Evolutionary conservation across 2,888 invertebrate genomes (phyloP), one percentile per base, ranked within the genome.

Genomic region (Nomada flava): DNA sequence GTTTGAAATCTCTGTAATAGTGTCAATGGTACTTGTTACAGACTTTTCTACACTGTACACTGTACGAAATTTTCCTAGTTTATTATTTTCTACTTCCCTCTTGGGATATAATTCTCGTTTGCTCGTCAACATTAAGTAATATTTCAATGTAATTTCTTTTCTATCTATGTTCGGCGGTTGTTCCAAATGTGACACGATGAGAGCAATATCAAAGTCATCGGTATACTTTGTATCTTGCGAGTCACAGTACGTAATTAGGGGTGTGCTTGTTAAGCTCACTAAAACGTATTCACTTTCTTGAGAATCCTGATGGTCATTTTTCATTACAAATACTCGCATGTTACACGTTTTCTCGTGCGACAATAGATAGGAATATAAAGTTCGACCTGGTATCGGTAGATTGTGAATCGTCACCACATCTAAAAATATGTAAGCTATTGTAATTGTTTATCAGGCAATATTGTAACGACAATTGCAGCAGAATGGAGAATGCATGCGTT

Each of bases 351-450:
- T 95, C 79, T 96, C 96, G 90, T 97, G 96, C 36, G 95, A 95
- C 67, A 97, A 93, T 83, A 97, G 95, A 91, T 97, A 97, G 76
- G 96, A 95, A 93, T 95, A 97, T 11, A 97, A 94, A 76, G 96
- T 96, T 55, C 95, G 94, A 18, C 96, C 95, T 47, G 96, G 95
- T 44, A 96, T 96, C 52, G 95, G 94, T 63, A 96, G 94, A 90
- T 96, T 95, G 60, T 94, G 94, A 71, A 96, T 94, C 0, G 94
- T 94, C 10, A 96, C 92, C 1, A 94, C 94, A 89, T 96, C 96
- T 96, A 90, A 15, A 36, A 81, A 87, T 23, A 55, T 57, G 15
- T 74, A 63, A 75, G 5, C 42, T 65, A 63, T 26, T 29, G 15
- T 23, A 5, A 10, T 60, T 11, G 9, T 55, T 55, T 20, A 55